These are phyloP conservation scores for Stichopus horrens DNA, from an alignment of 53 echinoderm and acorn worm genomes.

Conservation along the genomic window DNA sequence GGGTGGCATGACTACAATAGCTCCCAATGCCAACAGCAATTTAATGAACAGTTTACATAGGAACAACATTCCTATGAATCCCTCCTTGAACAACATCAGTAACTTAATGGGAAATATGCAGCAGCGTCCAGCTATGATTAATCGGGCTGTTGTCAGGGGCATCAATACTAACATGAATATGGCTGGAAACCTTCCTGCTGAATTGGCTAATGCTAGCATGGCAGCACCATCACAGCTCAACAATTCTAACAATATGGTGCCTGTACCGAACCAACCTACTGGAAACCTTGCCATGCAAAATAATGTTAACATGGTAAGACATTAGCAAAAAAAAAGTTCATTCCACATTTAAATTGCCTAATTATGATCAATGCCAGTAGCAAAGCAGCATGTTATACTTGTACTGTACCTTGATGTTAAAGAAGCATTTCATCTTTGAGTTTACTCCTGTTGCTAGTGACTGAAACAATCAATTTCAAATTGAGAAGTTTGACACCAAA, in stretches of 20 bases:
- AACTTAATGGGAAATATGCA: constrained; percentile 53
- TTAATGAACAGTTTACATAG: constrained; percentile 64
- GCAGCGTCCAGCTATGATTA: constrained; percentile 58
- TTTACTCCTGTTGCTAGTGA: too few relatives aligned
- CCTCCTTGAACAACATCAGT: constrained; percentile 61
- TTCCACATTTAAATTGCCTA: not conserved
- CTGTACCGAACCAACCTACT: constrained; percentile 22
- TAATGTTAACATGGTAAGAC: constrained; percentile 40
- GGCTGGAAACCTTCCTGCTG: constrained; percentile 13
- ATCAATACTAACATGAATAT: constrained; percentile 49
- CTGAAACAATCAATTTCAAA: too few relatives aligned
- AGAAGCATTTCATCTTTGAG: not conserved
- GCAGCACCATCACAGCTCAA: constrained; percentile 41
- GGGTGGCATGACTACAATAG: constrained; percentile 24
- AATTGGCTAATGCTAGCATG: constrained; percentile 40
- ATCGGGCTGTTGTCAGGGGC: constrained; percentile 54
- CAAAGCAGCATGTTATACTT: too few relatives aligned
- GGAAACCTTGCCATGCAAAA: constrained; percentile 42
- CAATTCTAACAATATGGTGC: constrained; percentile 43
- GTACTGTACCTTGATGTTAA: not conserved
- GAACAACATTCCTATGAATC: constrained; percentile 64
- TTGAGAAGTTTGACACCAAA: too few relatives aligned
- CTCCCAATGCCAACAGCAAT: constrained; percentile 47
- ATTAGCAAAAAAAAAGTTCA: not conserved
- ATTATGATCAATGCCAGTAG: too few relatives aligned